Evolutionary conservation across 2,797 vertebrate species (phyloP).

Genomic region (Schizopygopsis malacanthus): DNA sequence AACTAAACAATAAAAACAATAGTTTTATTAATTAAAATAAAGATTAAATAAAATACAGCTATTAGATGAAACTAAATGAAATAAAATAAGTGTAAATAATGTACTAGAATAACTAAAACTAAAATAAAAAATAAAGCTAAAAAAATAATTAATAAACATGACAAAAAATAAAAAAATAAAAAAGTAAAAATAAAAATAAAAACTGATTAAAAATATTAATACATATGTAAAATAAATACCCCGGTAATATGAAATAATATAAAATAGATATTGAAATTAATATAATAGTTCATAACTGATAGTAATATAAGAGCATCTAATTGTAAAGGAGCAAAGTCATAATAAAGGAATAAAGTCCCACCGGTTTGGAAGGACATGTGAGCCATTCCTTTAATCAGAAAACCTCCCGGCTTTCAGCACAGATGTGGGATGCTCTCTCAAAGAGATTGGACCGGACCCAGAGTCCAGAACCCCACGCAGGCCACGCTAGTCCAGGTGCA

Average conservation of each 20-base stretch:
- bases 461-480: conserved; percentile 6
- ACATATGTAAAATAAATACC: too few species aligned
- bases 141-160: too few species aligned
- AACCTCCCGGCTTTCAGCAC: conserved; percentile 14
- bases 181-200: too few species aligned
- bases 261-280: neutral
- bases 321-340: neutral
- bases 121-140: too few species aligned
- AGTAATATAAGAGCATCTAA: neutral
- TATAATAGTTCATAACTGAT: neutral
- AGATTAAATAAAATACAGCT: too few species aligned
- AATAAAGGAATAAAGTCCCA: neutral
- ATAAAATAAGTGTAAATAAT: too few species aligned
- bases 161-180: too few species aligned
- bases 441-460: conserved; percentile 30
- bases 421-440: conserved; percentile 24
- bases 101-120: too few species aligned
- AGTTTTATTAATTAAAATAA: too few species aligned
- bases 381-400: neutral
- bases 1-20: too few species aligned
- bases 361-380: neutral
- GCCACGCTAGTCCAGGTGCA: conserved; percentile 54
- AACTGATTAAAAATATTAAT: too few species aligned
- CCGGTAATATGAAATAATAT: neutral
- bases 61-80: too few species aligned